Base-by-base conservation (phyloP, 64 coral and sea anemone species). In the Montipora cactus region DNA sequence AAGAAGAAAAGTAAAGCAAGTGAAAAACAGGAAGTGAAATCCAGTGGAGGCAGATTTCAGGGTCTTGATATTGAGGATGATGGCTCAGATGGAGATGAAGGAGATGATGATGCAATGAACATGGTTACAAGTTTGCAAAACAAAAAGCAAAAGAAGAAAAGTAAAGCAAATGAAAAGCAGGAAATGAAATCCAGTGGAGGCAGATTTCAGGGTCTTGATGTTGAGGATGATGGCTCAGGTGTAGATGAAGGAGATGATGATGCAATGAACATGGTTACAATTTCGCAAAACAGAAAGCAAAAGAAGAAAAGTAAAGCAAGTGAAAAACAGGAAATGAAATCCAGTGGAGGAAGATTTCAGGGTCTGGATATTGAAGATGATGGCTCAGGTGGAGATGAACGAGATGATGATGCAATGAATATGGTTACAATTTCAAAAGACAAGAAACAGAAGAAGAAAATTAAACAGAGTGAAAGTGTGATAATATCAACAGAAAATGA, bases 61-160 rank as follows among this genome's bases (percentile, higher is more conserved):
- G 61, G 77, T 81, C 76, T 90, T 90, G 82, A 85, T 84, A 78
- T 61, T 64, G 90, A 92, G 73, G 91, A 87, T 68, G 88, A 96
- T 53, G 81, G 72, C 2, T 57, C 22, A 0, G 66, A 14, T 70
- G 71, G 57, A 89, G 64, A 87, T 18, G 90, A 74, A 47, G 69
- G 25, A 12, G 59, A 46, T 47, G 79, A 90, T 22, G 93, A 94
- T 0, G 23, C 51, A 59, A 20, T 18, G 15, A 21, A 19, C 23
- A 49, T 18, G 45, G 23, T 51, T 7, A 59, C 76, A 68, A 45
- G 16, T 44, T 19, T 79, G 76, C 78, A 89, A 61, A 47, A 49
- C 25, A 90, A 73, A 78, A 90, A 78, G 49, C 81, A 90, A 23
- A 68, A 74, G 16, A 90, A 76, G 67, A 94, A 90, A 58, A 89